Evolutionary conservation across 2,888 invertebrate species (phyloP), one percentile per base, ranked within the genome.

Genomic region (Drosophila diplacantha): DNA sequence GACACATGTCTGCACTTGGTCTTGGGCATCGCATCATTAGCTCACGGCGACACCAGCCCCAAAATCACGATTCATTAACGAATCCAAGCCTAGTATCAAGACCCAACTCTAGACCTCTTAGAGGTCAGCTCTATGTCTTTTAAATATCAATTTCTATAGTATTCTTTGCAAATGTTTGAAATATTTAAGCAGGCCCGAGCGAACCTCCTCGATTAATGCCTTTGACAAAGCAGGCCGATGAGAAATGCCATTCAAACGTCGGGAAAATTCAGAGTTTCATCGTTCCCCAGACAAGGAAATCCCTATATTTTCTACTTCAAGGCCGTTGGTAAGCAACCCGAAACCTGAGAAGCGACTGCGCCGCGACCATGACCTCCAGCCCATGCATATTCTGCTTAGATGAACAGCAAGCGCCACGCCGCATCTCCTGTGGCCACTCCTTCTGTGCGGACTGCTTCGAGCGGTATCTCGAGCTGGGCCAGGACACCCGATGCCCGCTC

Each of bases 351-450:
- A 32, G 31, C 5, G 32, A 59, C 22, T 49, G 22, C 41, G 24
- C 14, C 7, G 26, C 26, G 39, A 59, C 24, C 38, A 63, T 69
- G 69, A 41, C 43, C 26, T 39, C 51, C 46, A 59, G 63, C 22
- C 63, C 61, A 68, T 76, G 76, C 64, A 69, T 73, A 56, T 75
- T 76, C 70, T 76, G 76, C 70, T 65, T 76, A 63, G 76, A 76
- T 55, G 73, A 73, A 34, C 73, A 65, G 67, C 68, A 46, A 2
- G 24, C 29, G n/a, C 78, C 75, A 3, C 60, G 35, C 18, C 54
- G 49, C 32, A 64, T 76, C 34, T 47, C 68, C 37, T 76, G 76
- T 57, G 68, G 71, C 5, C 76, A 76, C 51, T 73, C 73, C 6
- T 76, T 76, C 41, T 76, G 76, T 32, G n/a, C 55, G 11, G 72